Base-by-base conservation (phyloP, 2,113 vertebrate genomes). In the Peucedramus taeniatus region DNA sequence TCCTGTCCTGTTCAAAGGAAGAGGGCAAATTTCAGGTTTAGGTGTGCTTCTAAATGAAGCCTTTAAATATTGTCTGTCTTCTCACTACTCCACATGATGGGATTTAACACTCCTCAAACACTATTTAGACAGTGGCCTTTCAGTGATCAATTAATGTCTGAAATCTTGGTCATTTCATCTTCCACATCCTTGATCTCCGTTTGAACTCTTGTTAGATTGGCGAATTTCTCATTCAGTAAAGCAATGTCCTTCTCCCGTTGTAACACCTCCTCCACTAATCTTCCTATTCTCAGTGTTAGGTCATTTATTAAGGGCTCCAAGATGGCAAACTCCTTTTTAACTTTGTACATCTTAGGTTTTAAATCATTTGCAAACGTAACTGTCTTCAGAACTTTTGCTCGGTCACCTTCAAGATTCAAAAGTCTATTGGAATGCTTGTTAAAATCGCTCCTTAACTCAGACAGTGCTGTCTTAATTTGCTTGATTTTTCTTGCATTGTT, bases 351-450 rank as follows among this genome's bases (percentile, higher is more conserved):
- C 79, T 99, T 99, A 39, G 99, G 99, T 93, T 99, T 99, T 30
- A 99, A 98, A 92, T 99, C 99, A 30, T 98, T 97, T 76, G 99
- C 99, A 87, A 99, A 99, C 19, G 97, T 98, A 79, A 99, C 97
- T 0, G 99, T 98, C 80, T 98, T 98, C 40, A 99, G 92, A 87
- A 99, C 86, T 83, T 98, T 99, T 12, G 98, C 98, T 85, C 99
- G 98, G 80, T 98, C 97, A 57, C 98, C 97, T 97, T 99, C 99
- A 9, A 99, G 97, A 85, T 97, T 97, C 96, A 97, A 53, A 95
- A 99, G 88, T 22, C 97, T 98, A 10, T 98, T 92, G 0, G 98
- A 97, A 40, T 99, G 96, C 76, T 96, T 96, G 27, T 50, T 75
- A 50, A 99, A 98, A 3, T 98, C 89, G 1, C 56, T 88, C 26